Percentiles rank a stretch among this genome's conserved stretches.
phyloP scores from a whole-genome alignment of 2,113 vertebrate species.

The Tringa solitaria region DNA sequence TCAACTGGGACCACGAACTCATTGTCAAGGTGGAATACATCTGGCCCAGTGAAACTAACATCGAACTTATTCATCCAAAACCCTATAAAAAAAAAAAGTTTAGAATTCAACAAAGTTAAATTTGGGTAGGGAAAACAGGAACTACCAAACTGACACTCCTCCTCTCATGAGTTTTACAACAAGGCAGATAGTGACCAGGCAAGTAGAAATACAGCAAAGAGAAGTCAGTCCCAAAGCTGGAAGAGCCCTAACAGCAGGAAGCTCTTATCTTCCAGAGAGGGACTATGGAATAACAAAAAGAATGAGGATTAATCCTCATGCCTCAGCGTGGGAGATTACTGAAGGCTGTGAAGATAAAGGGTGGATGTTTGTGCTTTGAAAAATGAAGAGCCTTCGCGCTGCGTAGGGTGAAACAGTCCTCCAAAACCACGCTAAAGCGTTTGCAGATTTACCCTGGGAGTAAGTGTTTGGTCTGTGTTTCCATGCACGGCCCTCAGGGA shows the following conservation, averaged over 20 bases:
- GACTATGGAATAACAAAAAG: background rate
- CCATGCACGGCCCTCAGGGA: background rate
- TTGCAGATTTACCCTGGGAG: background rate
- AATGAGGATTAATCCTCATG: background rate
- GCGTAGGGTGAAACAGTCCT: background rate
- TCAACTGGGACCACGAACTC: conserved; percentile 81
- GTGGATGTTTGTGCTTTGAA: conserved; percentile 3
- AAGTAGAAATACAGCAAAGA: background rate
- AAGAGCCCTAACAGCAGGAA: background rate
- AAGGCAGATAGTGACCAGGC: background rate
- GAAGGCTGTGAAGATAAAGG: conserved; percentile 41
- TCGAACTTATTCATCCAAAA: conserved; percentile 90
- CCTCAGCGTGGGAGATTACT: background rate
- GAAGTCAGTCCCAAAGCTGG: background rate
- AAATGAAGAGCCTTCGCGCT: background rate
- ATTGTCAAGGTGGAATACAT: conserved; percentile 83
- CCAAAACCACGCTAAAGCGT: background rate
- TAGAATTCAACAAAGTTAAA: background rate
- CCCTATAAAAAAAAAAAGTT: conserved; percentile 68
- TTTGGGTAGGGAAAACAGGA: background rate
- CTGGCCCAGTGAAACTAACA: conserved; percentile 78
- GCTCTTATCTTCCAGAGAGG: conserved; percentile 20
- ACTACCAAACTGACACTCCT: background rate
- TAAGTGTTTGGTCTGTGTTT: background rate
- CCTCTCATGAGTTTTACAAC: background rate